These are phyloP conservation scores for Phylloscopus collybita DNA, from an alignment of 2,797 vertebrate genomes.

Conservation along the genomic window DNA sequence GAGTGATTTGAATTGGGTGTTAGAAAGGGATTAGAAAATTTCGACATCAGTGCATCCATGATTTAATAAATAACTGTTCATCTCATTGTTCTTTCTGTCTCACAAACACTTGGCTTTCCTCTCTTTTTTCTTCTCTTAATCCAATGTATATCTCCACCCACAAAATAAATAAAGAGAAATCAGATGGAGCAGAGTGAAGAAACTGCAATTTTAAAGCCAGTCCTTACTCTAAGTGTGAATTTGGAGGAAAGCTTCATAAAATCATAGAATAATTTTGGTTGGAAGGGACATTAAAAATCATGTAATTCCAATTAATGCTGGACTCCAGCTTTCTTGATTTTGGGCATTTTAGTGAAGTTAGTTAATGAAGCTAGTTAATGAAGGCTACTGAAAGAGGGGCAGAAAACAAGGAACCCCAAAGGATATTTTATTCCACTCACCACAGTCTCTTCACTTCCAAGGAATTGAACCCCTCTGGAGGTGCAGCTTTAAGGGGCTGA, in stretches of 20 bases:
- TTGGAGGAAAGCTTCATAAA: background rate
- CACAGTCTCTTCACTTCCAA: background rate
- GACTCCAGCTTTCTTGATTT: background rate
- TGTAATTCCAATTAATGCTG: background rate
- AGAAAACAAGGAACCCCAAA: background rate
- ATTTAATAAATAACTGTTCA: constrained; percentile 5
- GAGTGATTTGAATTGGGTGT: background rate
- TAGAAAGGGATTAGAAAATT: background rate
- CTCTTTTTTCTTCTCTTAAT: background rate
- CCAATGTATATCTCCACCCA: background rate
- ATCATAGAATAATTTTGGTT: background rate
- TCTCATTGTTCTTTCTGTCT: background rate
- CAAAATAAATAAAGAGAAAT: background rate
- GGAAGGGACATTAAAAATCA: background rate
- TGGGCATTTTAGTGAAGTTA: rapidly evolving
- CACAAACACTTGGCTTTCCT: background rate
- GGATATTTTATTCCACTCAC: background rate
- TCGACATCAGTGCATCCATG: background rate
- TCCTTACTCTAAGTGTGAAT: background rate
- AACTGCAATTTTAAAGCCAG: background rate
- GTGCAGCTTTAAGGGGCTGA: background rate
- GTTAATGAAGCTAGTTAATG: rapidly evolving
- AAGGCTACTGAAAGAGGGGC: background rate
- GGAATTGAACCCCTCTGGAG: background rate
- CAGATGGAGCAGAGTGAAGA: background rate